phyloP scores from a whole-genome alignment of 2,113 vertebrate genomes.

The Scomber japonicus region DNA sequence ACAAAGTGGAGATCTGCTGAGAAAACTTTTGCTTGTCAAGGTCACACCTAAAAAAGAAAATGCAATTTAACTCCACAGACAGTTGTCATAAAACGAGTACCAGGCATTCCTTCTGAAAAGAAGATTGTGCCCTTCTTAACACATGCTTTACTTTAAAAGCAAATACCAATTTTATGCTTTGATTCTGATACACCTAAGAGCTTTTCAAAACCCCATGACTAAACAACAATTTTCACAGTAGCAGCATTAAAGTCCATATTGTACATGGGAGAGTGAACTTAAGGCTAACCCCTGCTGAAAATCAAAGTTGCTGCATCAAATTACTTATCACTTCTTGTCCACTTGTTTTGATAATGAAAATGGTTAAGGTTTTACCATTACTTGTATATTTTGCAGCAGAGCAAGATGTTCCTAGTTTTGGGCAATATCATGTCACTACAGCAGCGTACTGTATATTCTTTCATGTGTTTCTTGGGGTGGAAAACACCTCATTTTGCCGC shows the following conservation, averaged over 20 bases:
- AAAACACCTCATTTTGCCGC: conserved; percentile 36
- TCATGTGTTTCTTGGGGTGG: conserved; percentile 20
- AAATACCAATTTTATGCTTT: conserved; percentile 52
- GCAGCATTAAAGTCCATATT: conserved; percentile 22
- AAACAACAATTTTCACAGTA: conserved; percentile 33
- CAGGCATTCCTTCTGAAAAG: conserved; percentile 50
- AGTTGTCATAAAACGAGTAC: conserved; percentile 71
- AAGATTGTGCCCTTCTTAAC: conserved; percentile 42
- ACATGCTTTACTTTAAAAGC: conserved; percentile 60
- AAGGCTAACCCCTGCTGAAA: conserved; percentile 10
- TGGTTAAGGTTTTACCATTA: conserved; percentile 20
- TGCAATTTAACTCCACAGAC: conserved; percentile 86
- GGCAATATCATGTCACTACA: conserved; percentile 18
- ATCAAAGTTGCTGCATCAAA: conserved; percentile 44
- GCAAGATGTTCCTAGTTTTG: conserved; percentile 22
- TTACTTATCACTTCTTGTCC: conserved; percentile 19
- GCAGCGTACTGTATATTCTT: conserved; percentile 6
- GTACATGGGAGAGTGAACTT: conserved; percentile 24
- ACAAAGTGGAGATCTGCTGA: conserved; percentile 86
- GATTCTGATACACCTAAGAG: conserved; percentile 14
- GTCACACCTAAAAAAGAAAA: conserved; percentile 89
- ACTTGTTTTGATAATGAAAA: conserved; percentile 20
- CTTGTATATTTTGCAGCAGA: conserved; percentile 29
- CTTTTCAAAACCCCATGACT: conserved; percentile 42
- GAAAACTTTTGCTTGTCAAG: conserved; percentile 85